Conservation (phyloP, 2,888 invertebrate genomes). For the Lepidonotus clava region DNA sequence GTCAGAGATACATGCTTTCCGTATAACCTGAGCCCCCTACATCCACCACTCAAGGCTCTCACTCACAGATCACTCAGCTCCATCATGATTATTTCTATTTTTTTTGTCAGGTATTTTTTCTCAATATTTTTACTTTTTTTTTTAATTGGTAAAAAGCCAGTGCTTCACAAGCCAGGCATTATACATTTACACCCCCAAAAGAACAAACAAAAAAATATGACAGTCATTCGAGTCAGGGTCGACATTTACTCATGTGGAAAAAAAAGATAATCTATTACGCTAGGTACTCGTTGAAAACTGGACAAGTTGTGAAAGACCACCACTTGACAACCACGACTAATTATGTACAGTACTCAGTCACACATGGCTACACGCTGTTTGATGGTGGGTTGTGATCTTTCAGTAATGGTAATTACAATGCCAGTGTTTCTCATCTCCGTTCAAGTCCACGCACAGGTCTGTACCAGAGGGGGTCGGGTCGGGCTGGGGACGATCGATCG, state of each 20-base stretch:
- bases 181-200: conserved; percentile 27
- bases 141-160: conserved; percentile 41
- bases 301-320: conserved; percentile 34
- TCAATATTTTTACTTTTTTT: too few relatives aligned
- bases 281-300: conserved; percentile 20
- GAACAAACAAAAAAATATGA: conserved; percentile 28
- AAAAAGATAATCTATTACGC: neutral
- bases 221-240: conserved; percentile 10
- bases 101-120: too few relatives aligned
- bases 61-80: too few relatives aligned
- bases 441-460: conserved; percentile 17
- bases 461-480: too few relatives aligned
- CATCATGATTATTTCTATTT: too few relatives aligned
- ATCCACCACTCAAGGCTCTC: too few relatives aligned
- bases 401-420: conserved; percentile 48
- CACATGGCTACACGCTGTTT: conserved; percentile 17
- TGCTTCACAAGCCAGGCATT: conserved; percentile 42
- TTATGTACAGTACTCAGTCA: conserved; percentile 32
- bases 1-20: too few relatives aligned
- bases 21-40: too few relatives aligned
- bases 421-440: neutral
- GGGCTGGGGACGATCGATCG: neutral
- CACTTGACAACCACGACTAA: conserved; percentile 33
- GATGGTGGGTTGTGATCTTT: conserved; percentile 47
- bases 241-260: conserved; percentile 26